A percentile compares a stretch with the other conserved stretches of the same genome.
Conservation (phyloP, 2,113 vertebrate genomes). For the Cinclus cinclus region DNA sequence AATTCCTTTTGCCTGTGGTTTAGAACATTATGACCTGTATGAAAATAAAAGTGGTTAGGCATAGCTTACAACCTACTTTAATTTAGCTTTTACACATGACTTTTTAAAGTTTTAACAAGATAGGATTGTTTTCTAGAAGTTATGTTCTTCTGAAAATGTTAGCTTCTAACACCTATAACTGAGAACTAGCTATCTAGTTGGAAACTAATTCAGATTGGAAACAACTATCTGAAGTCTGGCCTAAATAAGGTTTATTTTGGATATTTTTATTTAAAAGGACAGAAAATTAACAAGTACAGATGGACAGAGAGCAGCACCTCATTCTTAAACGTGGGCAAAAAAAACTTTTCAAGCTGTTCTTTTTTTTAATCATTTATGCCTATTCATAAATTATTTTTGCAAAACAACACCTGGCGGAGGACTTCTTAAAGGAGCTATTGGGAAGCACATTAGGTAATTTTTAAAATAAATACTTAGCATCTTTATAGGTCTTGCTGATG, state of each 20-base stretch:
- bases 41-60: neutral
- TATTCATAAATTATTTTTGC: neutral
- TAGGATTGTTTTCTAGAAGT: neutral
- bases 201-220: neutral
- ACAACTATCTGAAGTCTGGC: neutral
- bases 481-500: neutral
- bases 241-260: neutral
- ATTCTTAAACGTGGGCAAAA: neutral
- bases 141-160: neutral
- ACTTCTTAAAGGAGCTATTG: neutral
- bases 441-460: neutral
- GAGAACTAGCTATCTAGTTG: neutral
- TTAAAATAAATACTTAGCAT: neutral
- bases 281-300: neutral
- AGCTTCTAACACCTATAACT: neutral
- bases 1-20: neutral
- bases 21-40: neutral
- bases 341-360: accelerated
- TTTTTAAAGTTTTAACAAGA: neutral
- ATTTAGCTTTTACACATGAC: neutral
- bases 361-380: neutral
- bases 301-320: neutral
- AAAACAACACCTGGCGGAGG: neutral
- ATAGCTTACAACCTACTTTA: neutral
- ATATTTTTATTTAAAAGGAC: neutral